These are phyloP conservation scores for Limnephilus rhombicus DNA, from an alignment of 2,888 invertebrate species.

Conservation along the genomic window DNA sequence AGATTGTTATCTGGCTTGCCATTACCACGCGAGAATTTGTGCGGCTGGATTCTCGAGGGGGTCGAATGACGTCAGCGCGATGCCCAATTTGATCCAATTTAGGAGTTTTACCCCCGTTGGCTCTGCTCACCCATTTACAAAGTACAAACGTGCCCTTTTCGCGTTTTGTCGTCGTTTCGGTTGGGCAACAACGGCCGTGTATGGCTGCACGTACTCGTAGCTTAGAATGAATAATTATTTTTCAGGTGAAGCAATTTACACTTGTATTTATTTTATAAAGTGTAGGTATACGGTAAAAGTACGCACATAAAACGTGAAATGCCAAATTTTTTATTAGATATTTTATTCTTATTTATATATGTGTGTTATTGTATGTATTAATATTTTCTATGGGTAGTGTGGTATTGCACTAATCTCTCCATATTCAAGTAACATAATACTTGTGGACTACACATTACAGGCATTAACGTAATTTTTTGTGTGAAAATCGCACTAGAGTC, in stretches of 20 bases:
- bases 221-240: not conserved
- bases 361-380: no score
- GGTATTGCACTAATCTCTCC: no score
- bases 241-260: not conserved
- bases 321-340: no score
- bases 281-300: not conserved
- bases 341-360: no score
- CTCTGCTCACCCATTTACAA: not conserved
- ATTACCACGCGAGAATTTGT: not conserved
- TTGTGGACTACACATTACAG: no score
- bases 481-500: no score
- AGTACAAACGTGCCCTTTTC: not conserved
- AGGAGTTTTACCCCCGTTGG: not conserved
- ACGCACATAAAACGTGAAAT: no score
- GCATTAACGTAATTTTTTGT: no score
- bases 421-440: no score
- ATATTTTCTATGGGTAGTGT: no score
- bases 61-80: constrained; percentile 21
- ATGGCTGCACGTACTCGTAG: not conserved
- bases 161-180: not conserved
- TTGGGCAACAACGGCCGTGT: not conserved
- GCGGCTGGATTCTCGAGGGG: not conserved
- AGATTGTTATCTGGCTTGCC: not conserved
- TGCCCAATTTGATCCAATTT: constrained; percentile 46
- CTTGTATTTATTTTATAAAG: not conserved